These are phyloP conservation scores for Periplaneta americana DNA, from an alignment of 1,140 invertebrate genomes.

Conservation along the genomic window DNA sequence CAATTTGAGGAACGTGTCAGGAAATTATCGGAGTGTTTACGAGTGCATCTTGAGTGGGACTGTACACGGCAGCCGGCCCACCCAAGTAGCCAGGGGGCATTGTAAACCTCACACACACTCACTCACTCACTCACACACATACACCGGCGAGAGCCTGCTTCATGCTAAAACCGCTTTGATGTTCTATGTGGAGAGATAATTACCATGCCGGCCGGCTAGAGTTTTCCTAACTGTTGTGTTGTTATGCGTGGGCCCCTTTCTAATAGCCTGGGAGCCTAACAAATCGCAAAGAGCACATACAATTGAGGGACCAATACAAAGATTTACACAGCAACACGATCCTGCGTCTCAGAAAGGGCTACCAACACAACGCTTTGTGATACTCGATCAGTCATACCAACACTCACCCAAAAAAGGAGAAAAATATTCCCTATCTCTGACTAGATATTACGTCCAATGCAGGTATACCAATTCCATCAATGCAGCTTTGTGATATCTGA, in stretches of 20 bases:
- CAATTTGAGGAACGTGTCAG: neutral
- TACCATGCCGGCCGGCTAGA: neutral
- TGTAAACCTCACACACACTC: neutral
- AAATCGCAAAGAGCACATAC: neutral
- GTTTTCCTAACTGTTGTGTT: neutral
- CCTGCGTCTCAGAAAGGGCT: neutral
- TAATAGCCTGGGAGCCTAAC: neutral
- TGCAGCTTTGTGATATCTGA: neutral
- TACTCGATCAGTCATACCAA: neutral
- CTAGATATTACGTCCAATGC: too few relatives aligned
- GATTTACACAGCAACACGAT: too few relatives aligned
- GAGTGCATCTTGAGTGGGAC: neutral
- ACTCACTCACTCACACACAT: neutral
- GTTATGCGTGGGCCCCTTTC: neutral
- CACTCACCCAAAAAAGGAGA: too few relatives aligned
- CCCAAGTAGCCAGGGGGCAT: neutral
- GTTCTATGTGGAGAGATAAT: neutral
- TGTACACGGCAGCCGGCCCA: neutral
- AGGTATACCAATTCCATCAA: too few relatives aligned
- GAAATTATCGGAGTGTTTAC: too few relatives aligned
- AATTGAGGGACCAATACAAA: neutral
- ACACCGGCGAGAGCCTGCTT: too few relatives aligned
- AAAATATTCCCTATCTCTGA: too few relatives aligned
- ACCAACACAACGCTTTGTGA: neutral
- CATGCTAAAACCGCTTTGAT: neutral